A percentile compares a stretch with the other conserved stretches of the same genome.
phyloP scores from a whole-genome alignment of 2,888 invertebrate species.

The Drosophila fungiperda region DNA sequence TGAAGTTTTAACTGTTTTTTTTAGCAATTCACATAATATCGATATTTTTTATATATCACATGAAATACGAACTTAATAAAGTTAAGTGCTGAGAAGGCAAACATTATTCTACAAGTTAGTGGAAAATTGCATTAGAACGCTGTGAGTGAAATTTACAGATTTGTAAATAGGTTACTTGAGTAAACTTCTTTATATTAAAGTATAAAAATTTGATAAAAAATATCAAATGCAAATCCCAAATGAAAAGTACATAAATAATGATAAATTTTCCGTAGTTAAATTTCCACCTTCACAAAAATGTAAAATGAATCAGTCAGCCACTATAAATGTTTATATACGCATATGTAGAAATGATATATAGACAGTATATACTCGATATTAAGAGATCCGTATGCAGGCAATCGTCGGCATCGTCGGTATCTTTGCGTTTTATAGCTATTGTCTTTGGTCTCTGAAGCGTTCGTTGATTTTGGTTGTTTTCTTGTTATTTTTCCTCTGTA shows the following conservation, averaged over 20 bases:
- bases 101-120: neutral
- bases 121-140: neutral
- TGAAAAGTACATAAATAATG: neutral
- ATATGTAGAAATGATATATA: neutral
- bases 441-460: constrained; percentile 63
- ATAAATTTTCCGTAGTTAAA: constrained; percentile 1
- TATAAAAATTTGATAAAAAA: neutral
- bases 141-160: neutral
- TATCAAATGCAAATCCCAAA: neutral
- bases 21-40: neutral
- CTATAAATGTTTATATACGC: neutral
- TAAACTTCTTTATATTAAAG: neutral
- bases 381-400: constrained; percentile 1
- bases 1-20: neutral
- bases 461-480: constrained; percentile 41
- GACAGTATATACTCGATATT: neutral
- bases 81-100: neutral
- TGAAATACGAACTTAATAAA: neutral
- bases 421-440: constrained; percentile 73
- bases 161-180: neutral
- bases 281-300: neutral
- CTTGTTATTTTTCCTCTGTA: constrained; percentile 44
- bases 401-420: constrained; percentile 55
- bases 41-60: neutral
- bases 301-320: neutral